A percentile compares a stretch with the other conserved stretches of the same genome.
Evolutionary conservation across 2,888 invertebrate genomes (phyloP).

Genomic region (Caenorhabditis sulstoni): DNA sequence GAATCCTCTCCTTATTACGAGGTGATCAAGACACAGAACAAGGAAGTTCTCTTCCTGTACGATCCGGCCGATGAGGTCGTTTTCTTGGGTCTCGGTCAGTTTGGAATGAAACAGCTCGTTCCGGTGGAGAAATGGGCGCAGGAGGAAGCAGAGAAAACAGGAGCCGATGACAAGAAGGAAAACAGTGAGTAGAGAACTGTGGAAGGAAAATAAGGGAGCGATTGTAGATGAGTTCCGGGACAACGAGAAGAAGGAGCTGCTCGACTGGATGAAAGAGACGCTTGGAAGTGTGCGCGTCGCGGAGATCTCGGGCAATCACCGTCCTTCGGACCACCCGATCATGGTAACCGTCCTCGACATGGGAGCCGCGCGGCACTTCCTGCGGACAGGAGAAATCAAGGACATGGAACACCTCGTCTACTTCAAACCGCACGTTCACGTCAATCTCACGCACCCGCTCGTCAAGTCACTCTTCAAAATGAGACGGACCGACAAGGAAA

Average conservation of each 20-base stretch:
- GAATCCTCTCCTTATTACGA: conserved; percentile 96
- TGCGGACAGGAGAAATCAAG: conserved; percentile 85
- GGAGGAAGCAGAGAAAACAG: conserved; percentile 69
- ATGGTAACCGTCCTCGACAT: conserved; percentile 94
- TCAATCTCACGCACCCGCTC: conserved; percentile 93
- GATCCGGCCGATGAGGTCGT: conserved; percentile 93
- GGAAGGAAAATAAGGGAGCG: not conserved
- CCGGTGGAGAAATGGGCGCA: conserved; percentile 94
- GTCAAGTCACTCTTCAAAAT: conserved; percentile 90
- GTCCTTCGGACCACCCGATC: conserved; percentile 92
- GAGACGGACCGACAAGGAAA: conserved; percentile 86
- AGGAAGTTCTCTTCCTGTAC: conserved; percentile 95
- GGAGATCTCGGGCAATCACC: conserved; percentile 85
- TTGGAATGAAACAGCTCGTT: conserved; percentile 87
- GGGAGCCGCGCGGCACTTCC: conserved; percentile 95
- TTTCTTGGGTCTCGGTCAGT: conserved; percentile 90
- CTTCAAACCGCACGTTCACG: conserved; percentile 89
- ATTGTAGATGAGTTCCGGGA: conserved; percentile 86
- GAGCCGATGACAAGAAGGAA: conserved; percentile 77
- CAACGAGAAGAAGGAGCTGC: conserved; percentile 88
- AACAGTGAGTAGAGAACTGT: conserved; percentile 42
- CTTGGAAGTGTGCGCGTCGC: conserved; percentile 84
- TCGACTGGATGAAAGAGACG: conserved; percentile 88
- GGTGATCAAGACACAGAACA: conserved; percentile 89
- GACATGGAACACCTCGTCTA: conserved; percentile 85